phyloP scores from a whole-genome alignment of 2,113 vertebrate genomes.

The Oncorhynchus keta region DNA sequence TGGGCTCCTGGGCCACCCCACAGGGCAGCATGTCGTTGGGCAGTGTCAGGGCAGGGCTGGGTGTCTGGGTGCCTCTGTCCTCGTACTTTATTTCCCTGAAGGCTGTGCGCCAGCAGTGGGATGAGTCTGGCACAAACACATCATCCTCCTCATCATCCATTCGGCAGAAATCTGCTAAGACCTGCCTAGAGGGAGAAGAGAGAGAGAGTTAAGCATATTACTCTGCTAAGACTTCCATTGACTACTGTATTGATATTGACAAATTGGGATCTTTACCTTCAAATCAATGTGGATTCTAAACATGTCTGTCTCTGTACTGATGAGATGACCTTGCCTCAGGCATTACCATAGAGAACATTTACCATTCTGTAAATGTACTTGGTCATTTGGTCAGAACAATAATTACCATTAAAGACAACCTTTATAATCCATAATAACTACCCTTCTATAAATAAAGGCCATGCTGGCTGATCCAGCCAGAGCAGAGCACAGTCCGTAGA shows the following conservation, averaged over 20 bases:
- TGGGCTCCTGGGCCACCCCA: constrained; percentile 70
- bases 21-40: constrained; percentile 75
- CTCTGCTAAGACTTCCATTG: too few species aligned
- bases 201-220: background rate
- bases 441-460: constrained; percentile 58
- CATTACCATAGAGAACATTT: constrained; percentile 10
- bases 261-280: too few species aligned
- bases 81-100: constrained; percentile 75
- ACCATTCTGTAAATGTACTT: constrained; percentile 28
- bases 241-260: too few species aligned
- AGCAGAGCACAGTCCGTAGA: constrained; percentile 20
- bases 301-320: constrained; percentile 8
- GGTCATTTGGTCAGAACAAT: constrained; percentile 25
- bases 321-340: constrained; percentile 51
- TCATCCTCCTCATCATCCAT: constrained; percentile 82
- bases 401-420: constrained; percentile 51
- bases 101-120: constrained; percentile 55
- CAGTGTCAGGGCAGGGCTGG: constrained; percentile 60
- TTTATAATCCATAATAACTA: constrained; percentile 51
- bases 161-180: constrained; percentile 52
- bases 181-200: constrained; percentile 42
- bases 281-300: background rate
- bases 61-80: constrained; percentile 71
- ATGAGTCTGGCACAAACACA: constrained; percentile 68
- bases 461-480: background rate